Base-by-base conservation (phyloP, 2,113 vertebrate species). In the Antechinus flavipes region DNA sequence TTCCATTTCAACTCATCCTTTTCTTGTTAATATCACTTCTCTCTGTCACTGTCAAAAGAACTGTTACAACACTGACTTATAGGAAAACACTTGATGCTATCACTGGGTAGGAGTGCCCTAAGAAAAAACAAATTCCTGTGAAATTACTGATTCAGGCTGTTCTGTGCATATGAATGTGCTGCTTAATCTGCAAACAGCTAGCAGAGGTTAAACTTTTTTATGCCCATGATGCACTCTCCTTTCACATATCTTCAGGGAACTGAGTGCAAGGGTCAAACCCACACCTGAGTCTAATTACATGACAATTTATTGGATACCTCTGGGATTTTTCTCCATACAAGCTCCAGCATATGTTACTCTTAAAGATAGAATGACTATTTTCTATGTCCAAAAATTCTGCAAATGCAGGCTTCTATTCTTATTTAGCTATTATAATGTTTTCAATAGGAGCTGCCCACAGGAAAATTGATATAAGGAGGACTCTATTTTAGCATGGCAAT, bases 241-340 rank as follows among this genome's bases (percentile, higher is more conserved):
- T 93, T 94, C 93, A 98, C 89, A 47, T 97, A 94, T 95, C 90
- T 49, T 61, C 46, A 84, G 93, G 95, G 84, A 93, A 27, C 7
- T 90, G 42, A 95, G 0, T 91, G n/a, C 26, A 91, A 94, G 93
- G 97, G 96, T 97, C 96, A 97, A 95, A 27, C 24, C 54, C 90
- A 53, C 97, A 97, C 97, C 96, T 97, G 97, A 96, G 52, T 96
- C 96, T 95, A 95, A 97, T 98, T 97, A 97, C 0, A 94, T 56
- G 95, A 96, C 95, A 94, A 55, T 96, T 68, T 96, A 90, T 58
- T n/a, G 91, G 92, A 95, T 95, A 91, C 96, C 95, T 96, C 91
- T 10, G 97, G 94, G 97, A 95, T 68, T 50, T 54, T 93, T 94
- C 46, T 93, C 46, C 94, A 94, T 97, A 96, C 96, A 95, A 92